Evolutionary conservation across 2,113 vertebrate species (phyloP).

Genomic region (Trematocara zebra): DNA sequence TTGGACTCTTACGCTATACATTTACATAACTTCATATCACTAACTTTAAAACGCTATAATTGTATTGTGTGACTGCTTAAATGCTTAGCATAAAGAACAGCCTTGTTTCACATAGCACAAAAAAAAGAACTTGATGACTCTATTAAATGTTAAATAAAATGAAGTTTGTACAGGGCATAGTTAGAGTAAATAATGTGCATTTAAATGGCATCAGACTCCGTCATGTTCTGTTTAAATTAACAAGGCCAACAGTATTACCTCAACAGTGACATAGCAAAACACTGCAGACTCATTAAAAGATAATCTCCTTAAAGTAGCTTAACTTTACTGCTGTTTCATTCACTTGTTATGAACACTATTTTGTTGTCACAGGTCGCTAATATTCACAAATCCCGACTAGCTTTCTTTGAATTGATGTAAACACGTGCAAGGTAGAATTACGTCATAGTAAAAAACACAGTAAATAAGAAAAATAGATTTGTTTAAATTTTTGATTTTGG

Average conservation of each 20-base stretch:
- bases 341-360: not conserved
- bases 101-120: not conserved
- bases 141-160: not conserved
- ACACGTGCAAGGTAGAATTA: not conserved
- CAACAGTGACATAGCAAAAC: not conserved
- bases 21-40: not conserved
- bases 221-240: not conserved
- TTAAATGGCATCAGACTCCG: not conserved
- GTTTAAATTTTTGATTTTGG: not conserved
- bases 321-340: not conserved
- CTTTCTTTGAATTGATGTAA: not conserved
- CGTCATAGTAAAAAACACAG: not conserved
- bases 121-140: not conserved
- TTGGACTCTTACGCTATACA: not conserved
- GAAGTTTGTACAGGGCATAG: not conserved
- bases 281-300: not conserved
- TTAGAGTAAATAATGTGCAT: not conserved
- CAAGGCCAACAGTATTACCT: not conserved
- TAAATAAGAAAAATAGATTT: not conserved
- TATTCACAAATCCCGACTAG: not conserved
- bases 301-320: not conserved
- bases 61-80: not conserved
- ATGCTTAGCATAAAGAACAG: not conserved
- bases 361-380: not conserved
- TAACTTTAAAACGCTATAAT: not conserved